These are phyloP conservation scores for Agrilus planipennis DNA, from an alignment of 1,140 invertebrate genomes.

Conservation along the genomic window DNA sequence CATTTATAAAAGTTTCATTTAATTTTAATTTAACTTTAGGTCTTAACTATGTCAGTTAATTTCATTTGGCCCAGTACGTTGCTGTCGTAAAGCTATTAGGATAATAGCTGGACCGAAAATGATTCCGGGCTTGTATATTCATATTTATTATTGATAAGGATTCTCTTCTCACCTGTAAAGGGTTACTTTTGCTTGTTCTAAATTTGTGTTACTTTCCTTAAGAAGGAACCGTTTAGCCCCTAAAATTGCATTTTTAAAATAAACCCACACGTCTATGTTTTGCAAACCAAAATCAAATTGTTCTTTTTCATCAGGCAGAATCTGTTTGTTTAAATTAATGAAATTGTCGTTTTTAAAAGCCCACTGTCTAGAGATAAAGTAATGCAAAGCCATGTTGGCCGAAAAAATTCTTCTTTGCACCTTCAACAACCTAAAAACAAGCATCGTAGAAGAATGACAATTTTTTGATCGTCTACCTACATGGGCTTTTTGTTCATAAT, in stretches of 20 bases:
- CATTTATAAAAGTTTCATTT: too few relatives aligned
- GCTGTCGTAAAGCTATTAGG: too few relatives aligned
- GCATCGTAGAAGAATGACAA: constrained; percentile 2
- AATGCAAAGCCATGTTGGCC: constrained; percentile 60
- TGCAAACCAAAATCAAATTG: constrained; percentile 49
- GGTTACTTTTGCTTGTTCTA: constrained; percentile 12
- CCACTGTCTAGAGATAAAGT: constrained; percentile 76
- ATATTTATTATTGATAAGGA: too few relatives aligned
- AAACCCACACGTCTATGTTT: constrained; percentile 29
- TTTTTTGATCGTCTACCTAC: constrained; percentile 43
- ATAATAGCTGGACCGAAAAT: too few relatives aligned
- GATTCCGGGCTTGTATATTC: too few relatives aligned
- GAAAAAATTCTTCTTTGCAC: constrained; percentile 69
- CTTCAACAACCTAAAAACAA: constrained; percentile 52
- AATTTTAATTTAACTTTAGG: too few relatives aligned
- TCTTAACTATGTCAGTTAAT: too few relatives aligned
- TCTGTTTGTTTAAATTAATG: constrained; percentile 41
- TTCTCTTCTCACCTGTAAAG: not conserved
- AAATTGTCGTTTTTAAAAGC: constrained; percentile 66
- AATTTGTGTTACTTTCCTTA: constrained; percentile 18
- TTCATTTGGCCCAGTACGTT: too few relatives aligned
- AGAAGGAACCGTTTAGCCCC: constrained; percentile 20
- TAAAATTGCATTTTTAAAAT: constrained; percentile 35
- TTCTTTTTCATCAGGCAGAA: constrained; percentile 50
- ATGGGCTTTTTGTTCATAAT: constrained; percentile 55